These are phyloP conservation scores for Grapholita molesta DNA, from an alignment of 1,140 invertebrate species.

Conservation along the genomic window DNA sequence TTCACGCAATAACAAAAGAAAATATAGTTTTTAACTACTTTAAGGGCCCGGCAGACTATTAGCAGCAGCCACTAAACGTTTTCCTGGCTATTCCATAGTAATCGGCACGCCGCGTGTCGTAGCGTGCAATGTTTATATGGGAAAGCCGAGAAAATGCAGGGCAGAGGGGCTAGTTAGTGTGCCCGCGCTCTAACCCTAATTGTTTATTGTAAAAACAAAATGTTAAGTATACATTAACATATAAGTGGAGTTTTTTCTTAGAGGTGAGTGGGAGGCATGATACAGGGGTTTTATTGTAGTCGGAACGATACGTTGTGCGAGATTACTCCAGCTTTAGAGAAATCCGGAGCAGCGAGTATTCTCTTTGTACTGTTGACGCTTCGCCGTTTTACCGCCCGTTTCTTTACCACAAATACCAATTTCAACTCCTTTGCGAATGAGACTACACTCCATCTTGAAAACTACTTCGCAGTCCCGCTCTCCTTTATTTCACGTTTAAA, in stretches of 20 bases:
- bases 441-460: conserved; percentile 11
- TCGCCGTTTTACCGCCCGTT: conserved; percentile 44
- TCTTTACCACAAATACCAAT: conserved; percentile 46
- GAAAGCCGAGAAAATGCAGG: no score
- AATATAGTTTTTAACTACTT: no score
- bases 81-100: no score
- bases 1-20: no score
- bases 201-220: not conserved
- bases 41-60: no score
- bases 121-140: no score
- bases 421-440: conserved; percentile 29
- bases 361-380: conserved; percentile 49
- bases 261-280: conserved; percentile 12
- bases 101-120: no score
- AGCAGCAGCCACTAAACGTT: no score
- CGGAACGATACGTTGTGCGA: conserved; percentile 23
- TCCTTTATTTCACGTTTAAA: not conserved
- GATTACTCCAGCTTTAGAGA: conserved; percentile 39
- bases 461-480: not conserved
- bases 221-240: conserved; percentile 10
- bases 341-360: conserved; percentile 38
- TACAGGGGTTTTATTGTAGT: conserved; percentile 24
- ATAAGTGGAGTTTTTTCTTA: conserved; percentile 10
- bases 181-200: no score
- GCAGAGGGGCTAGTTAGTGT: no score